Conservation (phyloP, 1,140 invertebrate genomes). For the Cotesia typhae region DNA sequence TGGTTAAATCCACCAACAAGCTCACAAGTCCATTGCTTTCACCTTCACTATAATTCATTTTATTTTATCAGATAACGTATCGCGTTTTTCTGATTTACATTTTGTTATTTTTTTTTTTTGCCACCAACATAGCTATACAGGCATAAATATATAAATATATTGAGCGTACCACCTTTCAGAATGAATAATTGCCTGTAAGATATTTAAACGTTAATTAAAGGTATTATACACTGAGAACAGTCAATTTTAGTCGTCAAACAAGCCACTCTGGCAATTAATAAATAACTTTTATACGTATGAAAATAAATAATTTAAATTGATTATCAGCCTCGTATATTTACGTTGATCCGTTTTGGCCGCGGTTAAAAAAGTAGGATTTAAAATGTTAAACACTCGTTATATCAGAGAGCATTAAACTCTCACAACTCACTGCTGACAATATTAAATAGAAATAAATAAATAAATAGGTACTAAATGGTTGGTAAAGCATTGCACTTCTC, state of each 20-base stretch:
- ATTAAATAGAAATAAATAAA: too few species aligned
- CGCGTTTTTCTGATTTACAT: neutral
- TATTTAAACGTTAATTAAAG: constrained; percentile 10
- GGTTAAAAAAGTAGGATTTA: constrained; percentile 19
- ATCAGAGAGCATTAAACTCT: constrained; percentile 9
- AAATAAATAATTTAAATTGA: constrained; percentile 2
- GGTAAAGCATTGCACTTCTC: too few species aligned
- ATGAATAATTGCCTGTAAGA: neutral
- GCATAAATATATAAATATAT: too few species aligned
- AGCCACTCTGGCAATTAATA: neutral
- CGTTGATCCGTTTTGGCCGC: constrained; percentile 5
- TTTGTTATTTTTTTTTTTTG: neutral
- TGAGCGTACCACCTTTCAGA: neutral
- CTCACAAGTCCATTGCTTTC: too few species aligned
- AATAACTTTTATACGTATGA: too few species aligned
- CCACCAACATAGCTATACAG: neutral
- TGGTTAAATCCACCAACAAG: too few species aligned
- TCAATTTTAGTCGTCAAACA: constrained; percentile 16
- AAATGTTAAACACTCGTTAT: constrained; percentile 11
- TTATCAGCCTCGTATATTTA: constrained; percentile 14
- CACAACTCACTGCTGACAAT: neutral
- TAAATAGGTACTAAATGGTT: too few species aligned
- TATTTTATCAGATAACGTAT: too few species aligned
- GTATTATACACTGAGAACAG: neutral
- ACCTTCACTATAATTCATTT: too few species aligned